Conservation (phyloP, 2,113 vertebrate species). For the Centrocercus urophasianus region DNA sequence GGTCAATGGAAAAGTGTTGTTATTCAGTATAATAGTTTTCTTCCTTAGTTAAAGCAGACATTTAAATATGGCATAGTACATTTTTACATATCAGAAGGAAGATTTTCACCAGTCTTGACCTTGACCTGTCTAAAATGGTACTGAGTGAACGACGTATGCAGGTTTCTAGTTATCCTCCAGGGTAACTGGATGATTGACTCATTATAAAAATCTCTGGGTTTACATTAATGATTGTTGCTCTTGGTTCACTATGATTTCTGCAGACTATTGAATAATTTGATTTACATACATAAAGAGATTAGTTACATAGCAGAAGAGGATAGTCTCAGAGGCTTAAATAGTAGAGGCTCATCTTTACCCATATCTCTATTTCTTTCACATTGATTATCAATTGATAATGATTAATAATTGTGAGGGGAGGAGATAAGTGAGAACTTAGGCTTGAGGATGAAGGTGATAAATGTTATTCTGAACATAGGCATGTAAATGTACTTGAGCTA, state of each 20-base stretch:
- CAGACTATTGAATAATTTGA: background rate
- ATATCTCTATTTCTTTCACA: background rate
- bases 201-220: background rate
- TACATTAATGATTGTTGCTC: background rate
- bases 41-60: background rate
- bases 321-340: background rate
- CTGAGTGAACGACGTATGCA: fast-evolving
- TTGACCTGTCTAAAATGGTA: background rate
- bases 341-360: background rate
- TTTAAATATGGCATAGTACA: background rate
- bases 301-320: background rate
- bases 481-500: background rate
- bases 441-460: background rate
- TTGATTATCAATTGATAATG: background rate
- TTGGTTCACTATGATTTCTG: background rate
- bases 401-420: background rate
- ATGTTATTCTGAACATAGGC: background rate
- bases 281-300: background rate
- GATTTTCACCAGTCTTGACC: background rate
- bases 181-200: background rate
- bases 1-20: background rate
- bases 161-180: background rate
- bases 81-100: background rate
- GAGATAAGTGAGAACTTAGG: background rate
- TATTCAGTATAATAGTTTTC: background rate